Conservation (phyloP, 2,888 invertebrate species). For the Scelioninae gen. 1 region DNA sequence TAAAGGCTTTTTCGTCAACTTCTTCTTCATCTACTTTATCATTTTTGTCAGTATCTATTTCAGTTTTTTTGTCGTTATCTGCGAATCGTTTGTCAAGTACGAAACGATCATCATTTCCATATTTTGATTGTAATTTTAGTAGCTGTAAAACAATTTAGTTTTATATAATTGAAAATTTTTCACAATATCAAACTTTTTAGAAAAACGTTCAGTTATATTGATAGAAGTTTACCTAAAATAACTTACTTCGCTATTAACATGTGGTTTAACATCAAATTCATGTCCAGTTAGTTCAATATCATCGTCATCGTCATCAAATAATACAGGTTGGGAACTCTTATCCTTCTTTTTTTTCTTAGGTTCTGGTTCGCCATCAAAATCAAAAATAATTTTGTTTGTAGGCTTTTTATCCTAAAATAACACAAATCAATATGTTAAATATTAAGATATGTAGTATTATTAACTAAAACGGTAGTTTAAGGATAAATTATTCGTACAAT, state of each 20-base stretch:
- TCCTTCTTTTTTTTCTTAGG: conserved; percentile 65
- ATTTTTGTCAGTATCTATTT: conserved; percentile 74
- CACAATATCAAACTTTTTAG: no score
- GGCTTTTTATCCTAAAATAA: conserved; percentile 36
- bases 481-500: no score
- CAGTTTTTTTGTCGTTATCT: conserved; percentile 85
- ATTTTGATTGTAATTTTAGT: conserved; percentile 89
- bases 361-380: conserved; percentile 74
- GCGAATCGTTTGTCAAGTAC: conserved; percentile 90
- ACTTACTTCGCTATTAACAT: conserved; percentile 88
- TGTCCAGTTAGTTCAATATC: conserved; percentile 85
- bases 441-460: no score
- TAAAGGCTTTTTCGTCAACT: conserved; percentile 85
- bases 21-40: conserved; percentile 19
- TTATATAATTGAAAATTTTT: not conserved
- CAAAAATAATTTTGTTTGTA: conserved; percentile 88
- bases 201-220: no score
- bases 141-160: conserved; percentile 84
- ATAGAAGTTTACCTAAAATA: no score
- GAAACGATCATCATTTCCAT: conserved; percentile 91
- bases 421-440: not conserved
- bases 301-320: conserved; percentile 85
- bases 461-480: no score
- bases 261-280: conserved; percentile 84
- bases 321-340: conserved; percentile 28